Evolutionary conservation across 2,113 vertebrate genomes (phyloP), one percentile per base, ranked within the genome.

Genomic region (Limnothrissa miodon): DNA sequence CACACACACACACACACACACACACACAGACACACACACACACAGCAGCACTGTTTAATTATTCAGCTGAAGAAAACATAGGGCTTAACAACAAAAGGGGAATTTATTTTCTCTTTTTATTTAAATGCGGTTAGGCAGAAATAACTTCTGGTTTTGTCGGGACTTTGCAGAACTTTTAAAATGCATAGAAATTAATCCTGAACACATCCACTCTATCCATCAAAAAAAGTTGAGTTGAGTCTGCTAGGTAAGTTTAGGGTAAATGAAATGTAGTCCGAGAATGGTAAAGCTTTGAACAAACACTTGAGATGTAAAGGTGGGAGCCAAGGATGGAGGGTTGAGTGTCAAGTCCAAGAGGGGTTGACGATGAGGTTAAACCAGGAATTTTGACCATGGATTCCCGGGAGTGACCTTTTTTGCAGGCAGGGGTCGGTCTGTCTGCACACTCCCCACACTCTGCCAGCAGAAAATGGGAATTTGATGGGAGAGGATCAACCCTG

Each of bases 401-500:
- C 66, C 36, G 11, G 29, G 10, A 36, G 29, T 74, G 66, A 74
- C 66, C 66, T 74, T 29, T 66, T 29, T 10, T n/a, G 4, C 53
- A 56, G 7, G 1, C 1, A 66, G 66, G 66, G 59, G 21, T 4
- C 51, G 51, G 51, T 21, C 46, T 56, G 51, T 56, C 51, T 21
- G 19, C 51, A 56, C 51, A 23, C 59, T 25, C 25, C 59, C n/a
- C 11, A n/a, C n/a, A 29, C 23, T 11, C 7, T 29, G 59, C 59
- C 25, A n/a, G 59, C n/a, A 62, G 59, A 62, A 62, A 29, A 62
- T 62, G 59, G 59, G 59, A 62, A 62, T 62, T 62, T 62, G 59
- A 62, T 62, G 59, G 59, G 59, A 29, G 59, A 62, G 59, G 59
- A 62, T 62, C n/a, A 62, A 10, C 59, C 59, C 59, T 29, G 59